Evolutionary conservation across 2,888 invertebrate species (phyloP), one percentile per base, ranked within the genome.

Genomic region (Scaptomyza cyrtandrae): DNA sequence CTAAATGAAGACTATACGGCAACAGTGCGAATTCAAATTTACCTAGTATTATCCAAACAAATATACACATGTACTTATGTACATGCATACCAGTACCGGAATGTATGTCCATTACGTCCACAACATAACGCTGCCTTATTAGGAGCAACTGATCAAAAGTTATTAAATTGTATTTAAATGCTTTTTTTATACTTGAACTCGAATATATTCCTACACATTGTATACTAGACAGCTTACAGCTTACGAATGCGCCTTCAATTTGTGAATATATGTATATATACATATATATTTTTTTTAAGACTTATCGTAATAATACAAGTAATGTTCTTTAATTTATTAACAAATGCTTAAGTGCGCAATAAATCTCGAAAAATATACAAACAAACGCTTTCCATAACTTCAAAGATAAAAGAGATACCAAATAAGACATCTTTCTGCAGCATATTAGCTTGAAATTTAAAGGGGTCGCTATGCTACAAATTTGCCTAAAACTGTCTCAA

Each of bases 241-340:
- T 78, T 80, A 84, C 78, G 29, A 63, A 66, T 56, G 87, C 85
- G 87, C 85, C 79, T 87, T 87, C 56, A 66, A 81, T 71, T 85
- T 81, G 80, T 81, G 80, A 81, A 81, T 81, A 87, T 82, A 62
- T 66, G n/a, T 14, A 49, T 13, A 37, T 14, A 35, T 13, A 13
- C 6, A 37, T 37, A 37, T 5, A 37, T n/a, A 37, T 6, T n/a
- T 54, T 61, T 61, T 80, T 35, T 62, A 82, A 62, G 52, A 52
- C 37, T 58, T 67, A 56, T 16, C 31, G 6, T 63, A 50, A 24
- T 19, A 49, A 50, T 43, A 31, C 48, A 57, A 24, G n/a, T 59
- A 63, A 49, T 52, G 13, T 19, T 43, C 33, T 37, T 56, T 75
- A 58, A 76, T 63, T 76, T 76, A 76, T 78, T 75, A 49, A 70